Percentiles rank a stretch among this genome's conserved stretches.
phyloP scores from a whole-genome alignment of 2,888 invertebrate genomes.

The Ligdia adustata region DNA sequence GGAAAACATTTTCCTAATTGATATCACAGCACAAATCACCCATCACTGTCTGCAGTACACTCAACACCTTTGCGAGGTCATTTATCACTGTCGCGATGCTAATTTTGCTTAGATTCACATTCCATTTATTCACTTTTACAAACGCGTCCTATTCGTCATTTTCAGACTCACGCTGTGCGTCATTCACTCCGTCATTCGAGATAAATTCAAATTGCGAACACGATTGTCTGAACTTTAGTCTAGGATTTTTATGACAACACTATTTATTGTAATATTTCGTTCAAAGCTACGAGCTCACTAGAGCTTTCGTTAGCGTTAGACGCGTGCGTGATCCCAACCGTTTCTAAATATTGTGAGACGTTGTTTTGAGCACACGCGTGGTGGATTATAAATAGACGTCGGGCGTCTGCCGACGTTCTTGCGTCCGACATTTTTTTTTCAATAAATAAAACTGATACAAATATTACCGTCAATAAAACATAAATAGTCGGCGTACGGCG shows the following conservation, averaged over 20 bases:
- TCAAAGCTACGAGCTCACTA: constrained; percentile 5
- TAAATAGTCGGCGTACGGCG: constrained; percentile 51
- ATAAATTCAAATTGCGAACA: too few species aligned
- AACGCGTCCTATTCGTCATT: constrained; percentile 35
- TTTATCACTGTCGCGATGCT: neutral
- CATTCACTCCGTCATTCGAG: too few species aligned
- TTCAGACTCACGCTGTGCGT: too few species aligned
- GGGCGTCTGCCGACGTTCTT: constrained; percentile 61
- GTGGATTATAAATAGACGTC: constrained; percentile 68
- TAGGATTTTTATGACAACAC: neutral
- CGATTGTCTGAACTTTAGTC: neutral
- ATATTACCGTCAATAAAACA: constrained; percentile 73
- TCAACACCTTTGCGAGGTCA: neutral
- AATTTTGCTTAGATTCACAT: constrained; percentile 32
- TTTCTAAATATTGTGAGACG: constrained; percentile 69
- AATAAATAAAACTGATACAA: constrained; percentile 71
- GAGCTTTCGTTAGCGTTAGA: constrained; percentile 14
- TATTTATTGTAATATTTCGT: neutral
- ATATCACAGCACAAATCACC: constrained; percentile 44
- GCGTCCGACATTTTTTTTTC: constrained; percentile 68
- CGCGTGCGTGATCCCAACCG: constrained; percentile 63
- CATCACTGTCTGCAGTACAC: constrained; percentile 12
- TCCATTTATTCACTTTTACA: constrained; percentile 35
- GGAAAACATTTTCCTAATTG: constrained; percentile 78
- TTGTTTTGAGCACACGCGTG: constrained; percentile 72